These are phyloP conservation scores for Chrysopa pallens DNA, from an alignment of 1,140 invertebrate genomes.

Conservation along the genomic window DNA sequence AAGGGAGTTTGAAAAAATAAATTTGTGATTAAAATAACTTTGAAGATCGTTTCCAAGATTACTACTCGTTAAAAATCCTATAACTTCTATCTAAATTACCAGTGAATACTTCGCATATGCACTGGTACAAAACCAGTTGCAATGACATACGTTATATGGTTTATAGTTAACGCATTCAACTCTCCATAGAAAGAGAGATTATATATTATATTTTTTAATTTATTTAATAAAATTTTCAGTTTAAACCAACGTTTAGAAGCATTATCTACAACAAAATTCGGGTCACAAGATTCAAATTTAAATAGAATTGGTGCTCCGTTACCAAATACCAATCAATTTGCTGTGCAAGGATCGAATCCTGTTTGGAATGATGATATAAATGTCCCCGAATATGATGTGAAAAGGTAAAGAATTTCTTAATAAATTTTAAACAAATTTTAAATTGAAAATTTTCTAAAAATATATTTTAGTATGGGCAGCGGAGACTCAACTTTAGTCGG, in stretches of 20 bases:
- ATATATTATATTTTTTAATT: no score
- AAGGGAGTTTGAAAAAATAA: no score
- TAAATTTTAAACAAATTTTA: slow-evolving; percentile 2
- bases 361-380: slow-evolving; percentile 34
- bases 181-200: no score
- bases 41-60: no score
- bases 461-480: slow-evolving; percentile 31
- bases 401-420: slow-evolving; percentile 20
- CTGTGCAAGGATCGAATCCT: slow-evolving; percentile 45
- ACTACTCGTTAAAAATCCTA: no score
- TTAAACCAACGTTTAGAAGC: slow-evolving; percentile 32
- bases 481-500: slow-evolving; percentile 42
- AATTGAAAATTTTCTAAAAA: slow-evolving; percentile 3
- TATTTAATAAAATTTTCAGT: no score
- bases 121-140: no score
- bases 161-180: no score
- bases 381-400: slow-evolving; percentile 25
- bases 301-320: slow-evolving; percentile 31
- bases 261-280: slow-evolving; percentile 36
- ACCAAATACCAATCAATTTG: slow-evolving; percentile 48
- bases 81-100: no score
- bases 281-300: slow-evolving; percentile 36
- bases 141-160: no score
- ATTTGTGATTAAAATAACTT: no score
- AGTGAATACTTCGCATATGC: no score